Base-by-base conservation (phyloP, 2,113 vertebrate species). In the Rhinolophus sinicus region DNA sequence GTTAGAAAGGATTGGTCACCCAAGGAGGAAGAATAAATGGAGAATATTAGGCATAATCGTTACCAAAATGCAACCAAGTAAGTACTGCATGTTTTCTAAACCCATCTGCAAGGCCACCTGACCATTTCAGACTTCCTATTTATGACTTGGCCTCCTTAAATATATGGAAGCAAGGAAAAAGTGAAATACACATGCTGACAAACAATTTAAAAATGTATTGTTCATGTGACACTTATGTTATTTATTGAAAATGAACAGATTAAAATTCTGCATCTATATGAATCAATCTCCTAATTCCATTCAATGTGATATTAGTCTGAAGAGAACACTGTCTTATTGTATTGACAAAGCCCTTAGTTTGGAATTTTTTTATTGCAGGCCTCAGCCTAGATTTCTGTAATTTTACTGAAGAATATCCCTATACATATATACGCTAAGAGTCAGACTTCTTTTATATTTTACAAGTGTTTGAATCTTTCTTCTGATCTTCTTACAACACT, bases 51-150 rank as follows among this genome's bases (percentile, higher is more conserved):
- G 3, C 3, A 72, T 35, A 88, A 62, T 84, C 54, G 72, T n/a
- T 35, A 62, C 0, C 35, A 75, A 70, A 60, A 56, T 58, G 28
- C 52, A 83, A 21, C 15, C 14, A 90, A 96, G 14, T 75, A 90
- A 96, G 14, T 75, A 33, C 40, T 50, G 69, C 21, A 81, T 88
- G 33, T 94, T 77, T 90, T 80, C 75, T 62, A 94, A 93, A 80
- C 4, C 12, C 65, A 93, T 80, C 90, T 92, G 69, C 21, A 95
- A 90, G 40, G n/a, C 88, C 87, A 62, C 90, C 40, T 65, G 58
- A 97, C 5, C 5, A 47, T 16, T 40, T 69, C 67, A 19, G 62
- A 14, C 13, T 12, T 72, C 73, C 44, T 54, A 69, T 52, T 54
- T 76, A 64, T 30, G 76, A 88, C 4, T 92, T 93, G 54, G 7